A percentile compares a stretch with the other conserved stretches of the same genome.
These are phyloP conservation scores for Rhyacophila evoluta DNA, from an alignment of 2,888 invertebrate species.

Conservation along the genomic window DNA sequence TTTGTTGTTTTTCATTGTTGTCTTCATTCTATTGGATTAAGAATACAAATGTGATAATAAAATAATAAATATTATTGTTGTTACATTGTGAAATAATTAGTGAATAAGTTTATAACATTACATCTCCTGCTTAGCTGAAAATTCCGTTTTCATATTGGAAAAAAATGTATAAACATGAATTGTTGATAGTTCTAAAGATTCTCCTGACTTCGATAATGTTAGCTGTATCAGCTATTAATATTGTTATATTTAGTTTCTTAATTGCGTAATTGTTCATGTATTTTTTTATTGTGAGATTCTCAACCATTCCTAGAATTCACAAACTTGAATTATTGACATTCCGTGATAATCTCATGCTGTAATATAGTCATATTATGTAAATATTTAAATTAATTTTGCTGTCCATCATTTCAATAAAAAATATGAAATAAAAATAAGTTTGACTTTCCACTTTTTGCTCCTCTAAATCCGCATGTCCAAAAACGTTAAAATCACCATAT, in stretches of 20 bases:
- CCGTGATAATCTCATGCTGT: neutral
- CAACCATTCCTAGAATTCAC: neutral
- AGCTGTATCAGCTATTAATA: constrained; percentile 6
- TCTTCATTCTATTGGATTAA: neutral
- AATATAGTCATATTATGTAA: neutral
- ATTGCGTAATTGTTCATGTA: neutral
- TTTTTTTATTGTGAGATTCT: neutral
- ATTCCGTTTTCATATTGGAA: no score
- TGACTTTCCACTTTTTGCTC: no score
- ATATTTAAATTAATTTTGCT: neutral
- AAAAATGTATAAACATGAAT: no score
- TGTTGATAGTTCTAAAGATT: no score
- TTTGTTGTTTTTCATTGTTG: neutral
- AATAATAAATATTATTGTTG: neutral
- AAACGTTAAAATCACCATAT: no score
- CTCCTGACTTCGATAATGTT: no score
- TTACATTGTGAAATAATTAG: neutral
- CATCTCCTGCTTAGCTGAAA: neutral
- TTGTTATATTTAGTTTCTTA: no score
- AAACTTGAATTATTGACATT: neutral
- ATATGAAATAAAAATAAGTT: no score
- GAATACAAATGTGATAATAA: constrained; percentile 18
- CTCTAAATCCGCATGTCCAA: no score
- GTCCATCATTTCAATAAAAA: neutral
- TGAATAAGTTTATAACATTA: neutral